Conservation (phyloP, 2,888 invertebrate species). For the Bombyx huttoni region DNA sequence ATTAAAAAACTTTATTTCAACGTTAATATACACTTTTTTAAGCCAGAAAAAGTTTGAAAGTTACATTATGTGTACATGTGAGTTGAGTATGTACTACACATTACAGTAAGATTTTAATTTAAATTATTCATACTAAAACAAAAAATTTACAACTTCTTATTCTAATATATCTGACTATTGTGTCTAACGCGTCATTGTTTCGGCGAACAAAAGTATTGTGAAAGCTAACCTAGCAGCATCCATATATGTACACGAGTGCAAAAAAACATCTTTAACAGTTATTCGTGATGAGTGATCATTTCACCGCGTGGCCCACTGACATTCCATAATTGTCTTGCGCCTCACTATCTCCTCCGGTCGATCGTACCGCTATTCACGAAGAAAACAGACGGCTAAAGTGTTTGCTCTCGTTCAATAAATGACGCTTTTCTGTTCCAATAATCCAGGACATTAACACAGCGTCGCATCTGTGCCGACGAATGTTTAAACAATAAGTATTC, state of each 20-base stretch:
- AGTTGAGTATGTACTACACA: no score
- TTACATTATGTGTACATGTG: no score
- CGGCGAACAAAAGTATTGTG: not conserved
- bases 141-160: not conserved
- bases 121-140: no score
- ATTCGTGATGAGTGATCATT: slow-evolving; percentile 36
- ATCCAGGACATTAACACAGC: slow-evolving; percentile 4
- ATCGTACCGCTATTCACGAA: slow-evolving; percentile 39
- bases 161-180: not conserved
- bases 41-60: no score
- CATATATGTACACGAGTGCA: not conserved
- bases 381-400: slow-evolving; percentile 12
- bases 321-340: slow-evolving; percentile 40
- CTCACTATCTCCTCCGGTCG: slow-evolving; percentile 23
- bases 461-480: slow-evolving; percentile 3
- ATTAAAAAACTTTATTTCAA: no score
- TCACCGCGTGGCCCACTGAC: slow-evolving; percentile 48
- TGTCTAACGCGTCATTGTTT: not conserved
- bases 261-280: not conserved
- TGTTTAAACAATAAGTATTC: slow-evolving; percentile 4
- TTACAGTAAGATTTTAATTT: no score
- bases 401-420: slow-evolving; percentile 13
- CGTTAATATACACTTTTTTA: no score
- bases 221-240: not conserved
- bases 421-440: slow-evolving; percentile 6